phyloP scores from a whole-genome alignment of 2,888 invertebrate genomes.

The Melitaea athalia region DNA sequence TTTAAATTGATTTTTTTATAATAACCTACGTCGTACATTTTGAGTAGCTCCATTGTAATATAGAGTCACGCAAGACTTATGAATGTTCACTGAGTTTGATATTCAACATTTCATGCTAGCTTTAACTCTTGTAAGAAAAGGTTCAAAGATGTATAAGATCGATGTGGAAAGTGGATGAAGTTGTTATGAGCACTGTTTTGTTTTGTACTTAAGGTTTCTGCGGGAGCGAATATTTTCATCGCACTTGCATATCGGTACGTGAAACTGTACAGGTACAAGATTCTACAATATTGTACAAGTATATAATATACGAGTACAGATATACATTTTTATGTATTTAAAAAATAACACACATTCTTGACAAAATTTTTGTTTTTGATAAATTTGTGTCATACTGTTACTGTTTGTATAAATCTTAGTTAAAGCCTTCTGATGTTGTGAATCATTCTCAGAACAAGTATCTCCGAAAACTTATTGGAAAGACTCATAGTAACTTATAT shows the following conservation, averaged over 20 bases:
- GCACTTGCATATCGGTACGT: neutral
- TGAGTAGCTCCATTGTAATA: conserved; percentile 9
- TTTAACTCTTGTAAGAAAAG: conserved; percentile 18
- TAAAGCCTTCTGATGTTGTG: too few relatives aligned
- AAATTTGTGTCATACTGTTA: too few relatives aligned
- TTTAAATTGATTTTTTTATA: neutral
- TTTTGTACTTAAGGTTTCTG: conserved; percentile 3
- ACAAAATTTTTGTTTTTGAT: too few relatives aligned
- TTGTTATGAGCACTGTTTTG: conserved; percentile 18
- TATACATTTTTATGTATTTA: too few relatives aligned
- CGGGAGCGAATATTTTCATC: neutral
- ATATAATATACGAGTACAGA: too few relatives aligned
- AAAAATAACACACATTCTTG: too few relatives aligned
- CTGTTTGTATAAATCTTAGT: too few relatives aligned
- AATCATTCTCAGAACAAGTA: too few relatives aligned
- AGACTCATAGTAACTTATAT: too few relatives aligned
- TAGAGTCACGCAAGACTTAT: conserved; percentile 11
- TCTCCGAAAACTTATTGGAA: too few relatives aligned
- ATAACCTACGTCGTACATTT: conserved; percentile 1
- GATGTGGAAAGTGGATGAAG: conserved; percentile 13
- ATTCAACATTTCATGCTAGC: conserved; percentile 18
- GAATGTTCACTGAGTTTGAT: conserved; percentile 21
- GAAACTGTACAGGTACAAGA: neutral
- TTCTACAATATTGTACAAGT: too few relatives aligned
- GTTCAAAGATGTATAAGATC: conserved; percentile 19